Evolutionary conservation across 2,113 vertebrate species (phyloP).

Genomic region (Hoplias malabaricus): DNA sequence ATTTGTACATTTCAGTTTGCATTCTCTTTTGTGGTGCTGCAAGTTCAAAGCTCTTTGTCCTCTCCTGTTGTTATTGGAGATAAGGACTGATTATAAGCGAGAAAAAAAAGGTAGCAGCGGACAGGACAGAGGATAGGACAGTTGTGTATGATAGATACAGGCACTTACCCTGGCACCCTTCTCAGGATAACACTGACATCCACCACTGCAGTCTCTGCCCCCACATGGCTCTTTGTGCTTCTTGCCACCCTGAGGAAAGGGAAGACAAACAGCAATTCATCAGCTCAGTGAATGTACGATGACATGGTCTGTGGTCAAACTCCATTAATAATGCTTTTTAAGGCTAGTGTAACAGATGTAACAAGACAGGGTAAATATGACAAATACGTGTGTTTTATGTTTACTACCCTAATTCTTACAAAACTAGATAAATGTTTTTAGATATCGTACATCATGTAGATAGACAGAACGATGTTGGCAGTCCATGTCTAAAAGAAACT

Average conservation of each 20-base stretch:
- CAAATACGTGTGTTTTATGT: too few relatives aligned
- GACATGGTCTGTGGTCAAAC: background rate
- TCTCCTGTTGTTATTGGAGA: background rate
- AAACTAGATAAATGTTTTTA: background rate
- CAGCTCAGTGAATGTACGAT: background rate
- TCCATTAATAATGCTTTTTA: background rate
- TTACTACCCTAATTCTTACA: background rate
- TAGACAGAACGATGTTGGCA: background rate
- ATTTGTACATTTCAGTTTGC: background rate
- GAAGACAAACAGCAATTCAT: background rate
- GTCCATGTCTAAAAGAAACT: background rate
- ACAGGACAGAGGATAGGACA: background rate
- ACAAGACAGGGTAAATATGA: background rate
- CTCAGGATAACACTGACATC: slow-evolving; percentile 93
- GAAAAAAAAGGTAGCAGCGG: background rate
- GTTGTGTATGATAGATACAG: background rate
- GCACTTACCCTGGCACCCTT: slow-evolving; percentile 93
- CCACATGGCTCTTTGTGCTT: slow-evolving; percentile 84
- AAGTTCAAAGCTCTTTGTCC: background rate
- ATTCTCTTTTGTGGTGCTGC: slow-evolving; percentile 30
- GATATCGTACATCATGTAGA: background rate
- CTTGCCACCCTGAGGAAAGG: slow-evolving; percentile 85
- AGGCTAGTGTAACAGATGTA: background rate
- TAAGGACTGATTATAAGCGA: background rate
- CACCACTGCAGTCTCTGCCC: slow-evolving; percentile 94